Conservation (phyloP, 2,888 invertebrate species). For the Tineola bisselliella region DNA sequence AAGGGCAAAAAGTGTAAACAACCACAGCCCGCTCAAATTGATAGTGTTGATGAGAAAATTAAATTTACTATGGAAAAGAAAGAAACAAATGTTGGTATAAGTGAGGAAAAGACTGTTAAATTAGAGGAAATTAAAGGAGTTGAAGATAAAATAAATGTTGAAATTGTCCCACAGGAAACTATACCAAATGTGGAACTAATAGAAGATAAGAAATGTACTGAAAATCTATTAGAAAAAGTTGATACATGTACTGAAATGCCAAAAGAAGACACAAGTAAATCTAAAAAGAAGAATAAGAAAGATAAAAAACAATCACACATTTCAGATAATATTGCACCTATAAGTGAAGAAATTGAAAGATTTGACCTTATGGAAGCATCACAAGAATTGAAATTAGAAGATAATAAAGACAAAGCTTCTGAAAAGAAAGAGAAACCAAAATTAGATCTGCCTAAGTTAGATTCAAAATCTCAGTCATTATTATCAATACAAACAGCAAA, state of each 20-base stretch:
- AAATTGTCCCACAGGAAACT: too few relatives aligned
- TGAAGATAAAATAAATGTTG: too few relatives aligned
- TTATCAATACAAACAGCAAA: background rate
- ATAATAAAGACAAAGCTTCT: conserved; percentile 8
- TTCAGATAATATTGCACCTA: background rate
- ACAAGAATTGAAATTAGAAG: background rate
- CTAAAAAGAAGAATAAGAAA: conserved; percentile 15
- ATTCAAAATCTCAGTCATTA: background rate
- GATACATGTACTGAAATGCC: background rate
- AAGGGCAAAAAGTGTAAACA: conserved; percentile 11
- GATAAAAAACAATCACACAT: conserved; percentile 6
- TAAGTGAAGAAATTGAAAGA: background rate
- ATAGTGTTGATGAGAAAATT: conserved; percentile 20
- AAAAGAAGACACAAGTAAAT: conserved; percentile 7
- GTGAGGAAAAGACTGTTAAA: background rate
- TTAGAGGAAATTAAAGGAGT: too few relatives aligned
- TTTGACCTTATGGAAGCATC: background rate
- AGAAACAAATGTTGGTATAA: conserved; percentile 8
- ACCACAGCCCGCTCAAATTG: background rate
- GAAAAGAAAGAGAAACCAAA: conserved; percentile 12
- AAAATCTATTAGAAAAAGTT: background rate
- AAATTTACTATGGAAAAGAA: conserved; percentile 31
- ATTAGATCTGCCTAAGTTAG: background rate
- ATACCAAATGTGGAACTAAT: too few relatives aligned
- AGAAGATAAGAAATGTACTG: background rate